Percentiles rank a stretch among this genome's conserved stretches.
Conservation (phyloP, 2,797 vertebrate genomes). For the Lepidocolaptes lacrymiger region DNA sequence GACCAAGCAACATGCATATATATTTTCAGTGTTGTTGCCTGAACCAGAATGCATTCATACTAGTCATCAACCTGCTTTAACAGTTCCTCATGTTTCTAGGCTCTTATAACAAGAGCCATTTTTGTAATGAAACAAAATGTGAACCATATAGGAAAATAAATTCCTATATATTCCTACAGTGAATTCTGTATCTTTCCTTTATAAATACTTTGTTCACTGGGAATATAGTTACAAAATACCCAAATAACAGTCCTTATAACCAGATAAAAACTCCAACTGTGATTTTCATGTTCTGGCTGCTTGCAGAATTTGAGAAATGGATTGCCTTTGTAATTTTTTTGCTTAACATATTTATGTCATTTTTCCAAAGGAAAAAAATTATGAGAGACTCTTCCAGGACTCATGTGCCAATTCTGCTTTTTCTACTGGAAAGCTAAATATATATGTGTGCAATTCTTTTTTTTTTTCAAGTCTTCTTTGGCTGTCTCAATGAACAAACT, state of each 20-base stretch:
- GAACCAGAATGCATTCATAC: neutral
- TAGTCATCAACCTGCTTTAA: neutral
- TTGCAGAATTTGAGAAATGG: neutral
- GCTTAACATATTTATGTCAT: neutral
- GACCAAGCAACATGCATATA: fast-evolving
- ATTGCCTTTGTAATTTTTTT: neutral
- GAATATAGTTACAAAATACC: neutral
- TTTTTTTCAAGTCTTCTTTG: neutral
- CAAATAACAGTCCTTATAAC: neutral
- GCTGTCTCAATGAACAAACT: neutral
- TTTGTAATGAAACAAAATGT: neutral
- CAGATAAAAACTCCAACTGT: neutral
- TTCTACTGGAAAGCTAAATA: neutral
- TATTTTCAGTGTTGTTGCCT: neutral
- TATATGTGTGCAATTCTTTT: neutral
- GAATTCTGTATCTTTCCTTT: neutral
- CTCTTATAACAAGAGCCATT: neutral
- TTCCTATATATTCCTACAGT: too few relatives aligned
- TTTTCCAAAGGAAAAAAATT: neutral
- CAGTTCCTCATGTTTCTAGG: neutral
- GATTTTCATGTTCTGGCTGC: neutral
- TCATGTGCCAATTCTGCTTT: neutral
- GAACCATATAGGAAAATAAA: neutral
- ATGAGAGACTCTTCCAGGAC: neutral
- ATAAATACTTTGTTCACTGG: neutral